Percentiles rank a stretch among this genome's conserved stretches.
These are phyloP conservation scores for Platorchestia sp. DNA, from an alignment of 1,140 invertebrate genomes.

Conservation along the genomic window DNA sequence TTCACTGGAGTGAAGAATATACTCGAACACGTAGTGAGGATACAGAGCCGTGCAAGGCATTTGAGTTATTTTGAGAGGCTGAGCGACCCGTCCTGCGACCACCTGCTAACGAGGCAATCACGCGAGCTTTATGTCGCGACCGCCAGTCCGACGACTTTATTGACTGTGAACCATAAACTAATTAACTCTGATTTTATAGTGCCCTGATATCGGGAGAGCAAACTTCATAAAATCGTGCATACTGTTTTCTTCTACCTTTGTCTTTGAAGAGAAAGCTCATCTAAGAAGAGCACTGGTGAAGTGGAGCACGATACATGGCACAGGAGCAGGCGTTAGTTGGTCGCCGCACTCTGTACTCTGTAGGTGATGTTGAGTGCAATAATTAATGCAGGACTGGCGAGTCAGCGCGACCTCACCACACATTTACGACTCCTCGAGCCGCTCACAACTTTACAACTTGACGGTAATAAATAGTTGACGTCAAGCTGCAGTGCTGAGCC, in stretches of 20 bases:
- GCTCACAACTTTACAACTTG: constrained; percentile 4
- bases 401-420: neutral
- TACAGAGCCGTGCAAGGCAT: no score
- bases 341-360: neutral
- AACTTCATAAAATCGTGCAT: neutral
- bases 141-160: neutral
- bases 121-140: neutral
- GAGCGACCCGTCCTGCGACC: no score
- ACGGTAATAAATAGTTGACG: neutral
- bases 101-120: neutral
- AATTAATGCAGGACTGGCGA: neutral
- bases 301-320: no score
- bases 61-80: no score
- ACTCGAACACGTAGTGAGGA: no score
- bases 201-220: neutral
- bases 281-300: no score
- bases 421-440: neutral
- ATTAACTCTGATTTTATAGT: neutral
- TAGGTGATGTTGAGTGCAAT: neutral
- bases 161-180: neutral
- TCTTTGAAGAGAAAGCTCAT: no score
- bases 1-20: no score
- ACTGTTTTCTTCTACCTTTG: neutral
- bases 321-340: neutral
- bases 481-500: neutral